Conservation (phyloP, 2,888 invertebrate genomes). For the Bursaphelenchus okinawaensis region DNA sequence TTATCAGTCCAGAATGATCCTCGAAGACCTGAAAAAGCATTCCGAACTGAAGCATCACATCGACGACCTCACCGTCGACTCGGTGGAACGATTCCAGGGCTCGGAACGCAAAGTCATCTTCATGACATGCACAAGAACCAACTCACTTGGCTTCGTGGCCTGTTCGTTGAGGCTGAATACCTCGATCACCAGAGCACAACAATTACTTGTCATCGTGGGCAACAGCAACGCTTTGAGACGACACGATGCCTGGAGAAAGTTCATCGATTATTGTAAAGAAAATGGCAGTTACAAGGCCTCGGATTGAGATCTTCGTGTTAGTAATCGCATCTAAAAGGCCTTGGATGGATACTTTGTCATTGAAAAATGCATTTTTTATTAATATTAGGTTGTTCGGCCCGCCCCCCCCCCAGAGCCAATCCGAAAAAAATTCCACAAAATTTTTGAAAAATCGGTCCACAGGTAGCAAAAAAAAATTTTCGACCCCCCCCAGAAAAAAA, state of each 20-base stretch:
- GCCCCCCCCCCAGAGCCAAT: too few relatives aligned
- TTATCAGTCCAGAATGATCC: conserved; percentile 19
- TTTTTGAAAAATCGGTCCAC: too few relatives aligned
- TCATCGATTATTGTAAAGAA: conserved; percentile 26
- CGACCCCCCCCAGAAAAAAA: too few relatives aligned
- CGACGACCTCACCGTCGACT: conserved; percentile 27
- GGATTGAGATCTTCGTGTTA: too few relatives aligned
- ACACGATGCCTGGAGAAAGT: conserved; percentile 22
- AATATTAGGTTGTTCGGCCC: too few relatives aligned
- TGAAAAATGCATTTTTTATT: too few relatives aligned
- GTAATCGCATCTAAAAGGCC: too few relatives aligned
- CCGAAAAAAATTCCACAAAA: too few relatives aligned
- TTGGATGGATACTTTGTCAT: too few relatives aligned
- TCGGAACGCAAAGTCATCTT: conserved; percentile 36
- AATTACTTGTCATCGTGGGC: conserved; percentile 28
- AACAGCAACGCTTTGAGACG: conserved; percentile 18
- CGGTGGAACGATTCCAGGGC: conserved; percentile 34
- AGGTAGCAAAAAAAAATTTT: too few relatives aligned
- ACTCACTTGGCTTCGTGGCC: conserved; percentile 23
- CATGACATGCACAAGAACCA: conserved; percentile 22
- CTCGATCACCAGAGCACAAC: conserved; percentile 31
- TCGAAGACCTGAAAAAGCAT: neutral
- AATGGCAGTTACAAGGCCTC: conserved; percentile 18
- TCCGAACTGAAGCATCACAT: neutral
- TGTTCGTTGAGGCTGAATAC: conserved; percentile 30